A percentile compares a stretch with the other conserved stretches of the same genome.
Evolutionary conservation across 2,888 invertebrate species (phyloP).

Genomic region (Lasioglossum figueresi): DNA sequence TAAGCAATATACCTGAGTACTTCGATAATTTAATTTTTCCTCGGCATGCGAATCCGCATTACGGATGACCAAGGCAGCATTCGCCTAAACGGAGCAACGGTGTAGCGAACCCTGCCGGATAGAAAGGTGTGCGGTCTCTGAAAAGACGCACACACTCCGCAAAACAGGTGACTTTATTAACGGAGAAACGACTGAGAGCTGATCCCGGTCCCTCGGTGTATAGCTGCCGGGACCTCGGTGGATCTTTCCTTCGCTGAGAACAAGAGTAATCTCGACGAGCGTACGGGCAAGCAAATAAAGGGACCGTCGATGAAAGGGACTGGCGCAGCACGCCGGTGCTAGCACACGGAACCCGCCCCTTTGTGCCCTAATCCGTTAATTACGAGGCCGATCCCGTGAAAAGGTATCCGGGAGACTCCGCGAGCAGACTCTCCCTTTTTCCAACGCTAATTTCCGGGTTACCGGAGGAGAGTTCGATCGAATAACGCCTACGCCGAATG

Average conservation of each 20-base stretch:
- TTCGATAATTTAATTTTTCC: no score
- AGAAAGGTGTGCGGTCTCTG: background rate
- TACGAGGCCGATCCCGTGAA: constrained; percentile 14
- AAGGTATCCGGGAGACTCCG: constrained; percentile 7
- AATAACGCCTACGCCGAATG: background rate
- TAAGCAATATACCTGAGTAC: no score
- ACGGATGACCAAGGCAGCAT: no score
- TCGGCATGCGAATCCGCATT: no score
- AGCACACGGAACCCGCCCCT: background rate
- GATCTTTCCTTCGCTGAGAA: background rate
- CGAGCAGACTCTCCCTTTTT: background rate
- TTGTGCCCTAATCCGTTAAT: constrained; percentile 18
- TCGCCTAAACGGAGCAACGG: no score
- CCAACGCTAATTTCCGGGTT: constrained; percentile 13
- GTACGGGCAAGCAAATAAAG: constrained; percentile 12
- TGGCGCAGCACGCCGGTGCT: background rate
- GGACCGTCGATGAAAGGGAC: constrained; percentile 8
- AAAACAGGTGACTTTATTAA: constrained; percentile 5
- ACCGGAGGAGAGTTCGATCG: background rate
- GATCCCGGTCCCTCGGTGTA: background rate
- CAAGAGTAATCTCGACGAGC: constrained; percentile 6
- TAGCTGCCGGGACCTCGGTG: background rate
- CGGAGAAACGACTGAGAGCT: background rate
- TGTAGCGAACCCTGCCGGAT: background rate
- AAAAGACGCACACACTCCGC: background rate